These are phyloP conservation scores for Oedothorax gibbosus DNA, from an alignment of 1,140 invertebrate species.

Conservation along the genomic window DNA sequence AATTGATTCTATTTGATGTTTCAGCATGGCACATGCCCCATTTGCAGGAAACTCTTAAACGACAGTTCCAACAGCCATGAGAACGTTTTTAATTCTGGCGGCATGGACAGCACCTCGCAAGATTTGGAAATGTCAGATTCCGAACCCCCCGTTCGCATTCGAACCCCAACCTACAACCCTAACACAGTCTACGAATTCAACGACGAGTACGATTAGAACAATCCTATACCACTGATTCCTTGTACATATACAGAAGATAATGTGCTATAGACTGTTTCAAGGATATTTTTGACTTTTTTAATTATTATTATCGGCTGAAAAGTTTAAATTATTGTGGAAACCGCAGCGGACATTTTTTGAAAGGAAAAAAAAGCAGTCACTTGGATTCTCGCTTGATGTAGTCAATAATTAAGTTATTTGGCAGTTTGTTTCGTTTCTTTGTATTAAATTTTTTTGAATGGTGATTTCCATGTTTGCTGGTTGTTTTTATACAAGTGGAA, in stretches of 20 bases:
- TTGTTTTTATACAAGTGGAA: no score
- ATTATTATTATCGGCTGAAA: not conserved
- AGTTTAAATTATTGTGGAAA: not conserved
- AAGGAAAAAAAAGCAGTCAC: not conserved
- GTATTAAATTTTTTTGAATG: no score
- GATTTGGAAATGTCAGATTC: not conserved
- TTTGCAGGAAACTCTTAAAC: slow-evolving; percentile 85
- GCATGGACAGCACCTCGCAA: not conserved
- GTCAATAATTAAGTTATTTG: no score
- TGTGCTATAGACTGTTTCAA: slow-evolving; percentile 39
- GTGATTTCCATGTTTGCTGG: no score
- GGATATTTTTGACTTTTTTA: slow-evolving; percentile 20
- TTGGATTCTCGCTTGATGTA: no score
- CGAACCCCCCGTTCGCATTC: no score
- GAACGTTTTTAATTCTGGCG: slow-evolving; percentile 14
- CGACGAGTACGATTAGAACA: slow-evolving; percentile 52
- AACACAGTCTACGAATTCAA: slow-evolving; percentile 52
- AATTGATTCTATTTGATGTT: slow-evolving; percentile 64
- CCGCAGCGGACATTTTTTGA: no score
- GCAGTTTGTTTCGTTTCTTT: no score
- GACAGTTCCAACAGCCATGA: slow-evolving; percentile 66
- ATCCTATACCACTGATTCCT: slow-evolving; percentile 15
- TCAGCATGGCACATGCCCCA: slow-evolving; percentile 92
- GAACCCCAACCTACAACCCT: slow-evolving; percentile 65
- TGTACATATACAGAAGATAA: slow-evolving; percentile 54